Conservation (phyloP, 2,888 invertebrate genomes). For the Alcis repandata region DNA sequence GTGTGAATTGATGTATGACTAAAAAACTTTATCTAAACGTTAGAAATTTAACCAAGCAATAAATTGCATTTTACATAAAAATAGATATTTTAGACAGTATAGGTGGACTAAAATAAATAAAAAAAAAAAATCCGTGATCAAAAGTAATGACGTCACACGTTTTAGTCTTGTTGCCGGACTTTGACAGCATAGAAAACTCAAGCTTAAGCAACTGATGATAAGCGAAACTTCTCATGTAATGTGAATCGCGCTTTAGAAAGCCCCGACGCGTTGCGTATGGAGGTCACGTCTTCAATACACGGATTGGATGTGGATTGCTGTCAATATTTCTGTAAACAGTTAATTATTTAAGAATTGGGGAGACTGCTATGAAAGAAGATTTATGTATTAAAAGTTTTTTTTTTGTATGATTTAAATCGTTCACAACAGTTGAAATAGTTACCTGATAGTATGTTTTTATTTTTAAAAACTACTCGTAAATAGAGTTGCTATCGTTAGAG, state of each 20-base stretch:
- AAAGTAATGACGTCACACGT: not conserved
- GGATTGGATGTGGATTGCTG: conserved; percentile 77
- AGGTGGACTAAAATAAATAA: too few relatives aligned
- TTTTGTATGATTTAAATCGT: not conserved
- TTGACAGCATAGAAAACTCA: not conserved
- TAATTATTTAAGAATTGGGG: conserved; percentile 69
- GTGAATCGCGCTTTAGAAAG: conserved; percentile 3
- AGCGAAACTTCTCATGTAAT: not conserved
- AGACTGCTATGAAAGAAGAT: not conserved
- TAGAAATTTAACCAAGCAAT: too few relatives aligned
- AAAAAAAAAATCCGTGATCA: too few relatives aligned
- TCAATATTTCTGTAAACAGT: conserved; percentile 77
- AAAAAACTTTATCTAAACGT: too few relatives aligned
- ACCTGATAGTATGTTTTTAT: too few relatives aligned
- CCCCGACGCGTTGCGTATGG: conserved; percentile 46
- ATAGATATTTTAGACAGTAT: too few relatives aligned
- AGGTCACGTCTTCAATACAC: conserved; percentile 76
- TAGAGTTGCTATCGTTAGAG: too few relatives aligned
- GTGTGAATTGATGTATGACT: too few relatives aligned
- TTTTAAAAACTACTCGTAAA: too few relatives aligned
- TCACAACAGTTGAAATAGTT: not conserved
- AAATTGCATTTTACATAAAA: too few relatives aligned
- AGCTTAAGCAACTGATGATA: too few relatives aligned
- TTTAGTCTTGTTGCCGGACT: not conserved
- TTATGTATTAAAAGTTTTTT: not conserved